Percentiles rank a stretch among this genome's conserved stretches.
phyloP scores from a whole-genome alignment of 2,797 vertebrate genomes.

The Antennarius maculatus region DNA sequence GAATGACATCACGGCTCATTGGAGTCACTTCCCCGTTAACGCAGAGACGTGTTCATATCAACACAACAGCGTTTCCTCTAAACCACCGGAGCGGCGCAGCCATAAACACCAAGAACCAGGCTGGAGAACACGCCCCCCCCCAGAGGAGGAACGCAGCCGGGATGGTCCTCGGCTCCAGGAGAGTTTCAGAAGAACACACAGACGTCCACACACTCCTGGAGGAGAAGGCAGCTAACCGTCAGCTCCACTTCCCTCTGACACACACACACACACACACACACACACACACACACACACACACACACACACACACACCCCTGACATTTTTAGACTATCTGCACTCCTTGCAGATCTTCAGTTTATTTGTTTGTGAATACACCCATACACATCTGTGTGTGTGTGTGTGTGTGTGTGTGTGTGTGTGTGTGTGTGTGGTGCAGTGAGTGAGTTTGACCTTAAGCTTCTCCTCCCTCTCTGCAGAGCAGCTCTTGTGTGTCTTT shows the following conservation, averaged over 20 bases:
- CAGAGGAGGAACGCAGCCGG: too few relatives aligned
- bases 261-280: conserved; percentile 38
- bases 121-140: not conserved
- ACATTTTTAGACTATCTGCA: conserved; percentile 53
- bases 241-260: conserved; percentile 63
- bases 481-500: conserved; percentile 67
- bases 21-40: conserved; percentile 58
- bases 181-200: conserved; percentile 33
- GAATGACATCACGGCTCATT: conserved; percentile 66
- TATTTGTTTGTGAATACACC: conserved; percentile 44
- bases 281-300: not conserved
- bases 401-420: conserved; percentile 8
- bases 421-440: conserved; percentile 20
- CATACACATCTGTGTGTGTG: conserved; percentile 18
- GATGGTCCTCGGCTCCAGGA: conserved; percentile 35
- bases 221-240: conserved; percentile 64
- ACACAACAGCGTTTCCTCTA: conserved; percentile 35
- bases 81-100: conserved; percentile 22
- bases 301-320: conserved; percentile 13
- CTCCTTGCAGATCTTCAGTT: conserved; percentile 49
- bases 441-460: conserved; percentile 80
- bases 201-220: conserved; percentile 46
- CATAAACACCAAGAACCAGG: conserved; percentile 5
- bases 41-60: conserved; percentile 38
- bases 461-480: conserved; percentile 74